Evolutionary conservation across 1,140 invertebrate species (phyloP), one percentile per base, ranked within the genome.

Genomic region (Brachionus calyciflorus): DNA sequence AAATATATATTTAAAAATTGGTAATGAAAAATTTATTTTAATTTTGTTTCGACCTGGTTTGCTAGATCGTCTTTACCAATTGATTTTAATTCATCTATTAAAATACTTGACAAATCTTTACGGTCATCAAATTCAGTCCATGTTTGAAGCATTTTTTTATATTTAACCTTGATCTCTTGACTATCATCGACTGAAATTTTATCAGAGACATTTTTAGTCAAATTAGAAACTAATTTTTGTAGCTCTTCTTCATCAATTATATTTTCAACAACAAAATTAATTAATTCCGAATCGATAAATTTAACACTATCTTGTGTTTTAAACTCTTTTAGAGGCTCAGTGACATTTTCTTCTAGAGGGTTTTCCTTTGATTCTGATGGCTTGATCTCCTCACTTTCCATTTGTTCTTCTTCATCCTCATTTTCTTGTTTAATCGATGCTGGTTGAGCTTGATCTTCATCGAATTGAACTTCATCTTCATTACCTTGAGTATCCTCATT

Each of bases 61-160:
- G 60, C 60, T 24, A 65, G 14, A 9, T 65, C 60, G 12, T 44
- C n/a, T 44, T 26, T 65, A 14, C 19, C 60, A 7, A 65, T 37
- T 19, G 5, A 19, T 24, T 65, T 65, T 24, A 65, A 6, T 24
- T 65, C 60, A 4, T 65, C 40, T 10, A 37, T 14, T 10, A 65
- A 10, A 14, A 65, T 28, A 24, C 19, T 44, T 14, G 41, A 41
- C 44, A 65, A 37, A 3, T 65, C 40, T 24, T 37, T 21, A 14
- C 60, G 60, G n/a, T 65, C 60, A 26, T 65, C 60, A 19, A 65
- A 19, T 44, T 44, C 60, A 19, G 60, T 65, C 60, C 60, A 65
- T n/a, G 37, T 65, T 37, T 65, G 60, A 17, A 65, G 28, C 21
- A 65, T 65, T 65, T 65, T 65, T n/a, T 65, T 65, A 44, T 44